These are phyloP conservation scores for Zaprionus taronus DNA, from an alignment of 1,140 invertebrate genomes.

Conservation along the genomic window DNA sequence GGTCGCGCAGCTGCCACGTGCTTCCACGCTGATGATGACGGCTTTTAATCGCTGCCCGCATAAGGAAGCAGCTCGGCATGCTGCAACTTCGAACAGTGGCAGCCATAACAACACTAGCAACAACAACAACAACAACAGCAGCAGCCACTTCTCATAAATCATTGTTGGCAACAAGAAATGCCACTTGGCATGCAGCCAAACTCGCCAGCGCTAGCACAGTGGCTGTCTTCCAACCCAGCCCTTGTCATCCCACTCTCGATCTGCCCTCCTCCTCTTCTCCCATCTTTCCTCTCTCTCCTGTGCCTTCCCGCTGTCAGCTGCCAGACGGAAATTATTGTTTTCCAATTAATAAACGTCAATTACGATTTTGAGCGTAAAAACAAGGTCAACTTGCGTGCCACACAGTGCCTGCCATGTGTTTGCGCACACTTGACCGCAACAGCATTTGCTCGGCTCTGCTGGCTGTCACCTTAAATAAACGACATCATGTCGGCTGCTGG, in stretches of 20 bases:
- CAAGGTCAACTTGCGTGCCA: constrained; percentile 53
- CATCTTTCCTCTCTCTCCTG: background rate
- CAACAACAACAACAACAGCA: background rate
- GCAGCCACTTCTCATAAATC: constrained; percentile 57
- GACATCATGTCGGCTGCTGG: constrained; percentile 60
- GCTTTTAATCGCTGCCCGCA: constrained; percentile 73
- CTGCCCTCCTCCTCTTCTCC: background rate
- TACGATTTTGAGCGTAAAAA: constrained; percentile 66
- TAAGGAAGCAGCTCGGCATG: constrained; percentile 45
- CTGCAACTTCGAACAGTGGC: constrained; percentile 18
- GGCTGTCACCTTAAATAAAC: constrained; percentile 82
- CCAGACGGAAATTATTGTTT: constrained; percentile 75
- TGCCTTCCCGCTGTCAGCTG: constrained; percentile 26
- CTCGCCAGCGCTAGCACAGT: background rate
- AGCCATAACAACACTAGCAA: background rate
- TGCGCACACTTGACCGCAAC: constrained; percentile 69
- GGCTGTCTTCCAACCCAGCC: background rate
- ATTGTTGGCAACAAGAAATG: constrained; percentile 44
- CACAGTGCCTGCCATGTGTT: constrained; percentile 71
- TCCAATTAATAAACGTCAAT: constrained; percentile 84
- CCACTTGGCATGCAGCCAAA: constrained; percentile 57
- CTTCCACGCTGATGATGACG: constrained; percentile 56
- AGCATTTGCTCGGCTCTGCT: constrained; percentile 36
- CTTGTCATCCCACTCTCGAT: background rate
- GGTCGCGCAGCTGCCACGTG: constrained; percentile 54